Base-by-base conservation (phyloP, 2,888 invertebrate species). In the Troides helena region DNA sequence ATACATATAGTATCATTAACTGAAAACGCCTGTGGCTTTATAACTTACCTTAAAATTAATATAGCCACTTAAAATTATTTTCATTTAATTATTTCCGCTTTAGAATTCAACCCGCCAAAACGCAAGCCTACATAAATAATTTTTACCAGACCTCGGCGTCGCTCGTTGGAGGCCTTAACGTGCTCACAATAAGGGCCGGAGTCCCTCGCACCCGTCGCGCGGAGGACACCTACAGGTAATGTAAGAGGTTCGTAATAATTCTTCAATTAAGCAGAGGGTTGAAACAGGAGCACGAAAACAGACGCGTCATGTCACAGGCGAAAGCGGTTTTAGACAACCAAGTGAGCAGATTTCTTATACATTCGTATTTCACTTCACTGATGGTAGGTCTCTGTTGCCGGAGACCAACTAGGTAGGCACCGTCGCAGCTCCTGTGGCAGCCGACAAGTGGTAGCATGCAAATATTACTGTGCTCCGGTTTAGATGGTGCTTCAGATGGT, bases 181-280 rank as follows among this genome's bases (percentile, higher is more conserved):
- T 0, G 0, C 10, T 36, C 4, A 14, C 5, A 39, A 68, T 60
- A 68, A 60, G 60, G 53, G 17, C 5, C 21, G 64, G 50, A 17
- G 25, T 68, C 60, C 43, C 56, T 6, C 23, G 36, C 8, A 6
- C 10, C 3, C 17, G 4, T 10, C 23, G 53, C 60, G 39, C 36
- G 53, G 53, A 36, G 18, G 53, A 60, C 17, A 78, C 75, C 74
- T 71, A 73, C 75, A 71, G 58, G 77, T 79, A 79, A 82, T 76
- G 78, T 80, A 76, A 78, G 81, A 80, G 79, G 83, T 81, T 83
- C 77, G 85, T 83, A 81, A 87, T 87, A 86, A 86, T 85, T 87
- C 85, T 85, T 84, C 86, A 87, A 87, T 86, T 87, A 87, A 83
- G 81, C 79, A 77, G 78, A 77, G 74, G 78, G 77, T 78, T 75